Base-by-base conservation (phyloP, 2,888 invertebrate species). In the Agonopterix alstromeriana region DNA sequence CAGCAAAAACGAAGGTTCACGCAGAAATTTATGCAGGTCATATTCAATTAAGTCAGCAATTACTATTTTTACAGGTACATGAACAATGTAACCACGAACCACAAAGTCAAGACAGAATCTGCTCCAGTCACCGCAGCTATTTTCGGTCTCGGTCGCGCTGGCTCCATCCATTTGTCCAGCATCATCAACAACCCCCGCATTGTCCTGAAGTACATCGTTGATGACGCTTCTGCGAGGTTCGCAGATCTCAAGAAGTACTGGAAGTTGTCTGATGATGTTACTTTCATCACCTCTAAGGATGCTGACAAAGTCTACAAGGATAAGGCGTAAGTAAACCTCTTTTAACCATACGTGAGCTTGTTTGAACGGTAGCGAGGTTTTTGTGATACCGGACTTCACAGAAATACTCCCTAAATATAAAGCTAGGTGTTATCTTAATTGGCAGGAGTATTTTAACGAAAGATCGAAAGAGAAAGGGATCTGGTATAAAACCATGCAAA, bases 111-210 rank as follows among this genome's bases (percentile, higher is more conserved):
- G 46, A 52, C 54, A 1, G 49, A 54, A 2, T 68, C 65, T 1
- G 53, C 69, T 1, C 73, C 80, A 0, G 60, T 91, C 1, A 83
- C 82, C 3, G 67, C 85, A 0, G 92, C 92, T 3, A 70, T 92
- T 14, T 91, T 92, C 55, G 92, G 92, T 1, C 70, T 90, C 1
- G 92, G 92, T 1, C 86, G 92, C 35, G 92, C 92, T 2, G 92
- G 92, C 1, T 90, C 90, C 45, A 91, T 92, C 53, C 92, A 92
- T 58, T 67, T 92, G 51, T 55, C 71, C 10, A 90, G 86, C 53
- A 70, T 92, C 14, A 54, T 87, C 3, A 64, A 62, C 7, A 91
- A 86, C 63, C 79, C 82, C 1, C 85, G 91, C 5, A 67, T 89
- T 0, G 73, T 82, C 35, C 65, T 92, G 4, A 69, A 90, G 42